Base-by-base conservation (phyloP, 1,140 invertebrate genomes). In the Thaumetopoea pityocampa region DNA sequence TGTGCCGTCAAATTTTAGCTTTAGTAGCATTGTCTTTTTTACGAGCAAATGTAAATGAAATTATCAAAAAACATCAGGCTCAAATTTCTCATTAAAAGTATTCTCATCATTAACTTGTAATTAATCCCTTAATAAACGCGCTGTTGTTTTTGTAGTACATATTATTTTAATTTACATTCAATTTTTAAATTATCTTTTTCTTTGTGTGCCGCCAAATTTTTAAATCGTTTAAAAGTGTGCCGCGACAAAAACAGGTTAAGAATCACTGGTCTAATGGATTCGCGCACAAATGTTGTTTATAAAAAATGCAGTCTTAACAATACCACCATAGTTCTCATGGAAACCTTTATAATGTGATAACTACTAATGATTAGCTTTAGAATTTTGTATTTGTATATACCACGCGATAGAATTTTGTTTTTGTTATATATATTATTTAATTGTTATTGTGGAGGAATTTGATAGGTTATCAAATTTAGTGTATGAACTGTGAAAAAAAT, bases 271-370 rank as follows among this genome's bases (percentile, higher is more conserved):
- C 19, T 26, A 8, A 26, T 8, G 8, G 8, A 4, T 28, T 15
- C 4, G 15, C 8, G 12, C 27, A 15, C 12, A 6, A 28, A 7
- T 30, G n/a, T 22, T 22, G 11, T 34, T 22, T 20, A 22, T 26
- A 27, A 17, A 29, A 6, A 15, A 42, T 32, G 28, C 38, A 42
- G 36, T 20, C 34, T 20, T 15, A 36, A 36, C 36, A 36, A 29
- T 28, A 16, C 15, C n/a, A n/a, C n/a, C n/a, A 19, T 42, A 43
- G 34, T 43, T 50, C 34, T 50, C 40, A 34, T 44, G 36, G 41
- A 44, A 33, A 43, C 32, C 22, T 44, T 15, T 26, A 20, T 38
- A 38, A 35, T 44, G 41, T 44, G 41, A 44, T 44, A 44, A 24
- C n/a, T n/a, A n/a, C n/a, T 44, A 44, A 44, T 29, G 16, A 15